These are phyloP conservation scores for Eulimnadia texana DNA, from an alignment of 1,140 invertebrate genomes.

Conservation along the genomic window DNA sequence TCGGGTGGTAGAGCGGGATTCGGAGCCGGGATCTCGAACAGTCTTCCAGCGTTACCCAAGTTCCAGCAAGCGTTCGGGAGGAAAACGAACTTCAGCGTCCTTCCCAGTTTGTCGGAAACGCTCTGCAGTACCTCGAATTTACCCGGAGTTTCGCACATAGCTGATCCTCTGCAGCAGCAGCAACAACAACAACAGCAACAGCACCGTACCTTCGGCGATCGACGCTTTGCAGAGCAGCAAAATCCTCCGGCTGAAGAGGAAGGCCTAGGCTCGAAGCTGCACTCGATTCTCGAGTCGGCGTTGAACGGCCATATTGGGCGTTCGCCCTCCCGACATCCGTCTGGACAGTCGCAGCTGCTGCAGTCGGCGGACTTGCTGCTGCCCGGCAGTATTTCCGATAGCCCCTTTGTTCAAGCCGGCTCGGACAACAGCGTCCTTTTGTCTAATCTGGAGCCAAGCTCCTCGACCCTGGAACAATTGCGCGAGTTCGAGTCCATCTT, in stretches of 20 bases:
- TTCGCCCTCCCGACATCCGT: slow-evolving; percentile 5
- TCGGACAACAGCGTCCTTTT: not conserved
- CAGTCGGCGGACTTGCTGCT: not conserved
- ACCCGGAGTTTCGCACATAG: not conserved
- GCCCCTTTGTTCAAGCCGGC: not conserved
- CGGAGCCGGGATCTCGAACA: not conserved
- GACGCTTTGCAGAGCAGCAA: not conserved
- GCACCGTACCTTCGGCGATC: slow-evolving; percentile 12
- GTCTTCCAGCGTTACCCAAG: slow-evolving; percentile 40
- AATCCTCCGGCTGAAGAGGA: slow-evolving; percentile 18
- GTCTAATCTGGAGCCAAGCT: slow-evolving; percentile 5
- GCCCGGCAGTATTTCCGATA: not conserved
- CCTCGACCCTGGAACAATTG: slow-evolving; percentile 52
- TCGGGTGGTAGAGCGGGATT: not conserved
- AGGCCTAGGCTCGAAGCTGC: slow-evolving; percentile 21
- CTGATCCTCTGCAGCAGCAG: not conserved
- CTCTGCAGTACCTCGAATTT: no score
- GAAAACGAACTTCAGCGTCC: slow-evolving; percentile 35
- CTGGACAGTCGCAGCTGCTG: not conserved
- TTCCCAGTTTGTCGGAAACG: slow-evolving; percentile 13
- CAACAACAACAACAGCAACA: not conserved
- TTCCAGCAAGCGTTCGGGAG: slow-evolving; percentile 60
- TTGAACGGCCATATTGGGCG: slow-evolving; percentile 10
- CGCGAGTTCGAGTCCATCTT: slow-evolving; percentile 66
- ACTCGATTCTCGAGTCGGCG: slow-evolving; percentile 13